Base-by-base conservation (phyloP, 1,140 invertebrate genomes). In the Drosophila pandora region DNA sequence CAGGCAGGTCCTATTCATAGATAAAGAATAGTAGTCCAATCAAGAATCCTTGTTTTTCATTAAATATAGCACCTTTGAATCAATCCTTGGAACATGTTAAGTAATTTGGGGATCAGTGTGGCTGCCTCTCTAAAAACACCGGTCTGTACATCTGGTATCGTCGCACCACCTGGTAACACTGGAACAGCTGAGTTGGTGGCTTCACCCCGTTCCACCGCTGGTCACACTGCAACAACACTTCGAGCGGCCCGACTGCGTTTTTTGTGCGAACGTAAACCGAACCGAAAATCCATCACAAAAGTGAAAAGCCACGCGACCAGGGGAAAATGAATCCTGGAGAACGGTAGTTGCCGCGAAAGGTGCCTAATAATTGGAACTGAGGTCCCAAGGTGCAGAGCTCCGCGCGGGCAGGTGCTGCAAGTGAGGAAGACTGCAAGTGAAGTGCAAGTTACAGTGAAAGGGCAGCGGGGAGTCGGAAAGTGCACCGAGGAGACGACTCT, bases 21-120 rank as follows among this genome's bases (percentile, higher is more conserved):
- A 47, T 2, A 12, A 7, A 6, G 1, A 12, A 2, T 28, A 25
- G 6, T 34, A 2, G 54, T 65, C 54, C 13, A 77, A 17, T 50
- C 54, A 34, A 47, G 41, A 63, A 13, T 25, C 2, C 5, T 5
- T 7, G 21, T 30, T 58, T 58, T 34, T 17, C 34, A 39, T 23
- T 10, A 10, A 22, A 30, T 63, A 49, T 39, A 5, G 9, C 73
- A 85, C 87, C 76, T 88, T 54, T 87, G 82, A 9, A 90, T 12
- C 23, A 90, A 47, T 37, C 70, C 73, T 17, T 79, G 79, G 37
- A 90, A 45, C 85, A 90, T 90, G 87, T 72, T 82, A 65, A 65
- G 79, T 82, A 83, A 82, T 70, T 69, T 58, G 43, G 30, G 23
- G 32, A 32, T 3, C 6, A 61, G 53, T 65, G 43, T 71, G 65